Evolutionary conservation across 2,113 vertebrate species (phyloP), one percentile per base, ranked within the genome.

Genomic region (Quiscalus mexicanus): DNA sequence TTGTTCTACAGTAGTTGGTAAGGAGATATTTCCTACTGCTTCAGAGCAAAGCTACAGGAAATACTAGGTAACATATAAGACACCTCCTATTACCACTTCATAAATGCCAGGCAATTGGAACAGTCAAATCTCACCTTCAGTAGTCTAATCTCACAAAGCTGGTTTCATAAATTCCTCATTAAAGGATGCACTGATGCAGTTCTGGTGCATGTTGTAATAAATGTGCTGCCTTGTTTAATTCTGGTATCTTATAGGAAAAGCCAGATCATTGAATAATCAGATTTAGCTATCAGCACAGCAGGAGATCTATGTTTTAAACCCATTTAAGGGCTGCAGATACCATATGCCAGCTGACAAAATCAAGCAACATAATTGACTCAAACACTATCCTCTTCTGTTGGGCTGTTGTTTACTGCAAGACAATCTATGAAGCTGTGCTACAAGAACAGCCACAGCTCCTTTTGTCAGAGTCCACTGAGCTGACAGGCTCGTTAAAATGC

Each of bases 241-340:
- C 93, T 86, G 55, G 84, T 88, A 96, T 91, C 93, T 95, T 87
- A 94, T 82, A 91, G 96, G 94, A 97, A 96, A 97, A 97, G 94
- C 93, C 95, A 97, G 95, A 96, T 97, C 96, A 96, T 55, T 95
- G 95, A 97, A 96, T 97, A 97, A 97, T 97, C 96, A 96, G 97
- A 97, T 97, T 97, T 97, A 97, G 95, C 70, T 96, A 95, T 91
- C 94, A 95, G 95, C 93, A 90, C 96, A 96, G 96, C 93, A 93
- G 96, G 93, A 96, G 96, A 96, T 93, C 95, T 95, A 69, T 56
- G 93, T 95, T 96, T 95, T 95, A 97, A 98, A 95, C 80, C 96
- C 95, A 93, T 97, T 97, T 96, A 90, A 95, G 68, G 78, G 84
- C 93, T 90, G 82, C 68, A 96, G 96, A 95, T 96, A 94, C 96